Base-by-base conservation (phyloP, 2,888 invertebrate species). In the Phanerotoma sp. region DNA sequence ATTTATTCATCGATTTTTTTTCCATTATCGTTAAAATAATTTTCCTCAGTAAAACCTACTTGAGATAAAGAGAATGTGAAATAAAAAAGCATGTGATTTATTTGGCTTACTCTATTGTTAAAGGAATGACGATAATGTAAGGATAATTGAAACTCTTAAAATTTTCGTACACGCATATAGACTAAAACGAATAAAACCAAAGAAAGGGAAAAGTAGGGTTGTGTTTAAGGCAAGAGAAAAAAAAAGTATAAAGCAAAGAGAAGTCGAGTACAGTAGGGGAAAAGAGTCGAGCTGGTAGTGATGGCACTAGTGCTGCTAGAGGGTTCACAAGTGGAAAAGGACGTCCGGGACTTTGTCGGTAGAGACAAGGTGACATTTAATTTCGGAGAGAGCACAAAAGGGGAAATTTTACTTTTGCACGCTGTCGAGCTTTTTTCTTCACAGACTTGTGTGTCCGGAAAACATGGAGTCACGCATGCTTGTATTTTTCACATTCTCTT, bases 341-440 rank as follows among this genome's bases (percentile, higher is more conserved):
- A 56, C 45, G 47, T 50, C 47, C 47, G 51, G 42, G 47, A 41
- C 56, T 38, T 56, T 50, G 53, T 44, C 55, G 51, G 50, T 20
- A 47, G 56, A 56, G 56, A 42, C 30, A 51, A 58, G 63, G 51
- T 66, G 68, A 69, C 71, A 65, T 73, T 73, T 73, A 72, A 73
- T 73, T 70, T 70, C 68, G 66, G 62, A 68, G 65, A 73, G 64
- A 72, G 73, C 70, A 65, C 58, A 51, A 61, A 61, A 60, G 58
- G 61, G 62, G 64, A 70, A 66, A 62, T 69, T 68, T 71, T 68
- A 64, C 67, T 69, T 68, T 69, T 69, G 69, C 67, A 68, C 67
- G 69, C 66, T 67, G 65, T 68, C 66, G 65, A 62, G 62, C 58
- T 64, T 59, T 21, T 49, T 22, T 32, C 25, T 9, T 25, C 9